Percentiles rank a stretch among this genome's conserved stretches.
Evolutionary conservation across 2,888 invertebrate genomes (phyloP).

Genomic region (Andrena fulva): DNA sequence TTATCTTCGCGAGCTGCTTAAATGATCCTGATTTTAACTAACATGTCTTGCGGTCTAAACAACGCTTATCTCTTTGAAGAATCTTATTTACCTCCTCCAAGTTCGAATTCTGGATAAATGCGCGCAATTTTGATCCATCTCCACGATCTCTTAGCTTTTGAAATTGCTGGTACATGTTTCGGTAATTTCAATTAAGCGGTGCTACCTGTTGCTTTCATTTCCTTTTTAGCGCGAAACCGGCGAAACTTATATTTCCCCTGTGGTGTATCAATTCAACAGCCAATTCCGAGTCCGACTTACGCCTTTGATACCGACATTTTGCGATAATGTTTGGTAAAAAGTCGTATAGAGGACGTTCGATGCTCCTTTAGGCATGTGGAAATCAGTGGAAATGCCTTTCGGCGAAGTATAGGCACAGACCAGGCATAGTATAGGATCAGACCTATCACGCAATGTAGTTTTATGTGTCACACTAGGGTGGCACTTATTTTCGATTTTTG

Average conservation of each 20-base stretch:
- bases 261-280: background rate
- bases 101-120: constrained; percentile 27
- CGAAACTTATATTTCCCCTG: too few species aligned
- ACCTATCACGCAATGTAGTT: too few species aligned
- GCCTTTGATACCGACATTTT: background rate
- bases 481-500: too few species aligned
- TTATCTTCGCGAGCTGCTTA: constrained; percentile 76
- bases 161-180: constrained; percentile 32
- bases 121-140: constrained; percentile 15
- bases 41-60: constrained; percentile 85
- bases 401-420: too few species aligned
- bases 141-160: background rate
- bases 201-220: background rate
- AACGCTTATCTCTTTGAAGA: background rate
- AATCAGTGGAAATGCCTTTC: too few species aligned
- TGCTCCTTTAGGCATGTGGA: background rate
- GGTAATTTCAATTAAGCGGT: background rate
- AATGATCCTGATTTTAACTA: background rate
- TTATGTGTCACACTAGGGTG: too few species aligned
- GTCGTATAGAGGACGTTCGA: background rate
- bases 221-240: background rate
- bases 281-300: background rate
- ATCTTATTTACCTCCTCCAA: constrained; percentile 38
- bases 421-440: too few species aligned
- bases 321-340: background rate